Conservation (phyloP, 2,888 invertebrate species). For the Ochropleura leucogaster region DNA sequence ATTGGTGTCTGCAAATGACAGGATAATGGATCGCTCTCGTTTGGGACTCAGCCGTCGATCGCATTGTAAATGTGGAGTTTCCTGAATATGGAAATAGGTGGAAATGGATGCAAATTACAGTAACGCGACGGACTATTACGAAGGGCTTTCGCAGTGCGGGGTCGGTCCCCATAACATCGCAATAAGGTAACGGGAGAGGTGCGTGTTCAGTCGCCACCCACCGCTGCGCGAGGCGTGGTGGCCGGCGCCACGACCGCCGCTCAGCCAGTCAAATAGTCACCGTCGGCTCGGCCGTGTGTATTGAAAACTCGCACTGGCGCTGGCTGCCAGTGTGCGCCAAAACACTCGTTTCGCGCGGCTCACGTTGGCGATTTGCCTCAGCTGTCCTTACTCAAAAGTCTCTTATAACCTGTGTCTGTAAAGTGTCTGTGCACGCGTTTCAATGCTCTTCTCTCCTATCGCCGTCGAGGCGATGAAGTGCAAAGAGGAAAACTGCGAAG, state of each 20-base stretch:
- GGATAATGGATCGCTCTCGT: conserved; percentile 52
- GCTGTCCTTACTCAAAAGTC: conserved; percentile 67
- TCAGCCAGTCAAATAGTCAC: conserved; percentile 87
- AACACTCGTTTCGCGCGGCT: conserved; percentile 80
- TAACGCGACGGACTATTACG: conserved; percentile 69
- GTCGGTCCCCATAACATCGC: conserved; percentile 88
- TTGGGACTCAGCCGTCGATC: conserved; percentile 37
- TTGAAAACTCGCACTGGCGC: conserved; percentile 81
- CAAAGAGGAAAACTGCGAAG: conserved; percentile 90
- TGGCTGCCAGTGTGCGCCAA: conserved; percentile 86
- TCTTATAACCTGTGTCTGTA: conserved; percentile 72
- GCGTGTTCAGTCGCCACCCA: conserved; percentile 87
- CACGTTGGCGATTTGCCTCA: conserved; percentile 78
- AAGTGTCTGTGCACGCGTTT: conserved; percentile 85
- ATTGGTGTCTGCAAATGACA: conserved; percentile 52
- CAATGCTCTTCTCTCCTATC: conserved; percentile 90
- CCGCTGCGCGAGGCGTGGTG: conserved; percentile 87
- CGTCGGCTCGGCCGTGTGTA: conserved; percentile 84
- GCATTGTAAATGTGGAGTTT: conserved; percentile 54
- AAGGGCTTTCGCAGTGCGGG: conserved; percentile 85
- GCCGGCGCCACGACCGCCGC: conserved; percentile 78
- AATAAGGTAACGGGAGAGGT: conserved; percentile 90
- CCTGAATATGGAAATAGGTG: conserved; percentile 65
- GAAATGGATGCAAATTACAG: conserved; percentile 75
- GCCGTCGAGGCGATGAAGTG: conserved; percentile 91